A percentile compares a stretch with the other conserved stretches of the same genome.
Evolutionary conservation across 35 echinoderm and acorn worm species (phyloP).

Genomic region (Strongylocentrotus purpuratus): DNA sequence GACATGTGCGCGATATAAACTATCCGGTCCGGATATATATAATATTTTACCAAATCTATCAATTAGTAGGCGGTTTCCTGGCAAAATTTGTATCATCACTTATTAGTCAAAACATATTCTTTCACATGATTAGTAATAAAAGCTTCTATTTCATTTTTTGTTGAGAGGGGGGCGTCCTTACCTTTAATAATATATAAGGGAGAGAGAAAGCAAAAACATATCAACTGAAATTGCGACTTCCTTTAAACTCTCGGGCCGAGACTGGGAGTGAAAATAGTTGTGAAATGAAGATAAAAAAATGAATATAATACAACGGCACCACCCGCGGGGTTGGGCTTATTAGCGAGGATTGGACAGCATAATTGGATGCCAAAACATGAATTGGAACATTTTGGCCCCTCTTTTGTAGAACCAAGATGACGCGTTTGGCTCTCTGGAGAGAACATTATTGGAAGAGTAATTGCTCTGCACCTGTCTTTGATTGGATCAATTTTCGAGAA

Average conservation of each 20-base stretch:
- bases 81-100: no score
- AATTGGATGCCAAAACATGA: constrained; percentile 39
- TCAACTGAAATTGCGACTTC: background rate
- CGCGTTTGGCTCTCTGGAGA: constrained; percentile 1
- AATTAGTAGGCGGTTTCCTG: no score
- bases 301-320: background rate
- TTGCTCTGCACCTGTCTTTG: constrained; percentile 42
- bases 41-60: no score
- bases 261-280: background rate
- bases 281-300: constrained; percentile 6
- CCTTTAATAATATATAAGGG: no score
- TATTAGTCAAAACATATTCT: no score
- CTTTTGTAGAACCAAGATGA: background rate
- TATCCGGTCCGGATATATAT: no score
- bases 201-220: background rate
- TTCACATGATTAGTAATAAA: no score
- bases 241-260: background rate
- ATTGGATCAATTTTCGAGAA: constrained; percentile 39
- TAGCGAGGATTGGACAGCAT: background rate
- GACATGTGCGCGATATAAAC: no score
- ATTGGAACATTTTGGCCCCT: constrained; percentile 18
- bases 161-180: no score
- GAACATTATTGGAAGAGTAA: constrained; percentile 43
- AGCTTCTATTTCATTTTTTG: no score
- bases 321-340: background rate